Evolutionary conservation across 2,113 vertebrate genomes (phyloP), one percentile per base, ranked within the genome.

Genomic region (Delphinapterus leucas): DNA sequence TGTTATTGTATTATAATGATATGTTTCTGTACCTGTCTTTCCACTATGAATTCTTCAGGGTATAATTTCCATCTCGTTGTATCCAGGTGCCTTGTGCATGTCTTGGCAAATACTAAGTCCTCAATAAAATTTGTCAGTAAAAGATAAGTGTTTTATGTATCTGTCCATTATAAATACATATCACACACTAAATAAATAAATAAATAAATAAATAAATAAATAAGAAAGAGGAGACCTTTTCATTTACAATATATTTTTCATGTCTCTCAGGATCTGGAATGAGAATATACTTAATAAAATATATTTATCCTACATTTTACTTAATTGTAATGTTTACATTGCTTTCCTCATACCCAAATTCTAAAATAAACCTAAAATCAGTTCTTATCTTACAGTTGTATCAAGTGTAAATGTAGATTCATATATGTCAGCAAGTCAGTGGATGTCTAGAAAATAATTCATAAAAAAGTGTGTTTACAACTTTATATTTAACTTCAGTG

Each of bases 321-420:
- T 95, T 85, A 61, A 58, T 60, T 67, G 26, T 10, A 6, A 49
- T 70, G 80, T 92, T 88, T 41, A 4, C 9, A 53, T 38, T 47
- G n/a, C 0, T 84, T 82, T 95, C 49, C 61, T n/a, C 18, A 71
- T 58, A 41, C 1, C 14, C 33, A 20, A 84, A 90, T 70, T 96
- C 23, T 90, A 70, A 97, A 96, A 55, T 92, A 79, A 89, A 49
- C 28, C 26, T 88, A 31, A 87, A 67, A 79, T 77, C 7, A 49
- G 25, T 80, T 65, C 21, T 44, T 74, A 80, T 49, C 84, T 71
- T 44, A 63, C 9, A 58, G 53, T 76, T 89, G 31, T 6, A 47
- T 53, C 65, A 77, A 93, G 6, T 25, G 20, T 74, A 85, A 84
- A 1, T 92, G 23, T 74, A 65, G 49, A 31, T 74, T 92, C 73